A percentile compares a stretch with the other conserved stretches of the same genome.
These are phyloP conservation scores for Leucozona laternaria DNA, from an alignment of 2,888 invertebrate genomes.

Conservation along the genomic window DNA sequence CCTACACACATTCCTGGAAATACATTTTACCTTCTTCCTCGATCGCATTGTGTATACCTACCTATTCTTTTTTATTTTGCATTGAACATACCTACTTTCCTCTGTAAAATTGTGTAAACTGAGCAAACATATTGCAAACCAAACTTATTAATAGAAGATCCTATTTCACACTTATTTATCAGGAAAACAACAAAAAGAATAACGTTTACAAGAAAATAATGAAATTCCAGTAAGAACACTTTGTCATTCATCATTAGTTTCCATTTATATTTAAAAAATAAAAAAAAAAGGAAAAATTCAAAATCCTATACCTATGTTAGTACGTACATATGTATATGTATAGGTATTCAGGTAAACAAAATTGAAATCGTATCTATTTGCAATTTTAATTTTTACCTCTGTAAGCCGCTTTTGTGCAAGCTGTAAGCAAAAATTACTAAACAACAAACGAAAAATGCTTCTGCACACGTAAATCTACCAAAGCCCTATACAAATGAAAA, in stretches of 20 bases:
- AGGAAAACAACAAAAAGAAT: not conserved
- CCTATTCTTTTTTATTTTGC: not conserved
- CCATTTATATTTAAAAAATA: constrained; percentile 31
- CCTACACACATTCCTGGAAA: not conserved
- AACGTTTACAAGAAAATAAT: not conserved
- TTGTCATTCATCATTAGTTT: constrained; percentile 53
- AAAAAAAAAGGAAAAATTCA: too few relatives aligned
- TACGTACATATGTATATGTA: too few relatives aligned
- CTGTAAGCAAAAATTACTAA: constrained; percentile 40
- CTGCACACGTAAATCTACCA: constrained; percentile 19
- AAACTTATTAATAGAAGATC: constrained; percentile 31
- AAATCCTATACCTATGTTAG: too few relatives aligned
- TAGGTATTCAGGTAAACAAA: constrained; percentile 15
- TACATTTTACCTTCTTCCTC: not conserved
- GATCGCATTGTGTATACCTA: not conserved
- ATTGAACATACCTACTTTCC: not conserved
- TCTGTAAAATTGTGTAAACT: constrained; percentile 22
- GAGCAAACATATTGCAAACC: constrained; percentile 34
- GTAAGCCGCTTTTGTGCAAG: constrained; percentile 69
- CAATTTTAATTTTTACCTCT: constrained; percentile 44
- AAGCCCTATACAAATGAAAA: not conserved
- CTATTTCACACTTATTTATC: constrained; percentile 46
- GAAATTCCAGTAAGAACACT: not conserved
- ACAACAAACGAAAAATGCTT: not conserved
- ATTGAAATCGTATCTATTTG: constrained; percentile 44